phyloP scores from a whole-genome alignment of 2,888 invertebrate species.

The Apodemia hepburni region DNA sequence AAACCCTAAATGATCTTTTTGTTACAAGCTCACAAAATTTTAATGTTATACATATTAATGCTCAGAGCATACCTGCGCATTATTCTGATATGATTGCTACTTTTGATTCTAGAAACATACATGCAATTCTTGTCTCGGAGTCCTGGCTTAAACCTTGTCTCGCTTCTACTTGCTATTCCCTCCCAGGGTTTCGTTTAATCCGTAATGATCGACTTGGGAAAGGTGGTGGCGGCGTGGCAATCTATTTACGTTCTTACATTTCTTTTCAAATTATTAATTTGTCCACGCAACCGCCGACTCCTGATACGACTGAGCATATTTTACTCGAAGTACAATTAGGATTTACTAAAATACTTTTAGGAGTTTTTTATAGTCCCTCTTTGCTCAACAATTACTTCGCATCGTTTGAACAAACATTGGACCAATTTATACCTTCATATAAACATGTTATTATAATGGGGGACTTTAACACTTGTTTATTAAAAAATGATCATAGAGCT shows the following conservation, averaged over 20 bases:
- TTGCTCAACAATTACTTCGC: too few relatives aligned
- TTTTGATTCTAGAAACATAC: background rate
- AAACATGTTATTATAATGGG: too few relatives aligned
- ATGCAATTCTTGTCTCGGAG: background rate
- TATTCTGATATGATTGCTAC: background rate
- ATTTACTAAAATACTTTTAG: background rate
- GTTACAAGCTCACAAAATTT: background rate
- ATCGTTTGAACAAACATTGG: too few relatives aligned
- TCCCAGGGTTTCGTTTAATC: too few relatives aligned
- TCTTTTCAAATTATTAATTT: background rate
- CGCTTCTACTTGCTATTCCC: background rate
- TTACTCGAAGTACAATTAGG: slow-evolving; percentile 2
- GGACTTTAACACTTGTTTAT: slow-evolving; percentile 2
- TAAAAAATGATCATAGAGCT: too few relatives aligned
- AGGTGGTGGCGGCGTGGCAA: background rate
- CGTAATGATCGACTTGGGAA: background rate
- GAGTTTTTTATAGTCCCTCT: too few relatives aligned
- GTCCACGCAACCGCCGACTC: background rate
- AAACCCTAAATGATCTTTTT: background rate
- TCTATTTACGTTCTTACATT: background rate
- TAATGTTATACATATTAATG: too few relatives aligned
- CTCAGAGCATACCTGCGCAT: background rate
- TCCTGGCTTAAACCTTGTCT: background rate
- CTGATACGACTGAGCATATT: slow-evolving; percentile 8
- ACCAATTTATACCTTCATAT: too few relatives aligned